These are phyloP conservation scores for Astatoreochromis straeleni DNA, from an alignment of 2,113 vertebrate genomes.

Conservation along the genomic window DNA sequence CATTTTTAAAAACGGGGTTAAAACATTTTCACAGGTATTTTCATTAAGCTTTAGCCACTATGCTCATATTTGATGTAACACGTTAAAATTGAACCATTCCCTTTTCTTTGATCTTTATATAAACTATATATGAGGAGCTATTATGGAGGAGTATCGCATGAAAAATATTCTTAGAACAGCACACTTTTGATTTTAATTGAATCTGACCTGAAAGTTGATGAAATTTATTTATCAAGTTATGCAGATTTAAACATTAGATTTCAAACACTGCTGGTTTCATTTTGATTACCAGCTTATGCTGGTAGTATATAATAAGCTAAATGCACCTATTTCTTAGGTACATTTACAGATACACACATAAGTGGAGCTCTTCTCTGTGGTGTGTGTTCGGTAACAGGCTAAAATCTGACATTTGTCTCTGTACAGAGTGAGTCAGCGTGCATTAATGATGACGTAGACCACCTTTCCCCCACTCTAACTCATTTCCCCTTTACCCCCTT, in stretches of 20 bases:
- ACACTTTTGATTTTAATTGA: not conserved
- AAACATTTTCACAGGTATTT: not conserved
- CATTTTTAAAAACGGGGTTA: not conserved
- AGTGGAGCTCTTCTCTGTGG: not conserved
- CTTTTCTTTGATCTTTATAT: not conserved
- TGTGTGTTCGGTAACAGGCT: not conserved
- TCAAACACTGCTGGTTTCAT: not conserved
- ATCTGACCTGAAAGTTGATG: not conserved
- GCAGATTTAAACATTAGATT: not conserved
- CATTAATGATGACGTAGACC: not conserved
- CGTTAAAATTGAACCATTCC: not conserved
- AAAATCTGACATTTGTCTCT: not conserved
- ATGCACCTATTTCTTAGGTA: not conserved
- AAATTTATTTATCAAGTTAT: not conserved
- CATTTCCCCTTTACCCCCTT: not conserved
- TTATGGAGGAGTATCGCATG: not conserved
- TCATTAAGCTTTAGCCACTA: not conserved
- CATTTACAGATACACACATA: not conserved
- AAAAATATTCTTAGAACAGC: not conserved
- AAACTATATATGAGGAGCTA: not conserved
- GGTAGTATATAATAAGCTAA: not conserved
- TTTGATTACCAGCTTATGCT: not conserved
- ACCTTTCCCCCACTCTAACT: not conserved
- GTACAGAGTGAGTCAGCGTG: conserved; percentile 16
- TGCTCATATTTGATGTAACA: not conserved